Percentiles rank a stretch among this genome's conserved stretches.
These are phyloP conservation scores for Drosophila mimica DNA, from an alignment of 2,888 invertebrate species.

Conservation along the genomic window DNA sequence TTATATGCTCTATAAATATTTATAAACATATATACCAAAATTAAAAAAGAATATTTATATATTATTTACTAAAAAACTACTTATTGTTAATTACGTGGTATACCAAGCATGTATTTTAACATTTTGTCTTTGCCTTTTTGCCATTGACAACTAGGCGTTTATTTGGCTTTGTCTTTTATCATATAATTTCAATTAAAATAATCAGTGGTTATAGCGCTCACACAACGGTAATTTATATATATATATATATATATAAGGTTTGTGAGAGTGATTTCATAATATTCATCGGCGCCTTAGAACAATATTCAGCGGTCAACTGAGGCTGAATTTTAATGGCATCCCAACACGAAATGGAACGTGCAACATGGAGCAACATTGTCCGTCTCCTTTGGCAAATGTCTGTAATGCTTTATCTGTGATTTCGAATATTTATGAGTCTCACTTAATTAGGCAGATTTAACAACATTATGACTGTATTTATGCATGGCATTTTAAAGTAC, in stretches of 20 bases:
- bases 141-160: slow-evolving; percentile 72
- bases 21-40: neutral
- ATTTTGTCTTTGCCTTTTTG: slow-evolving; percentile 55
- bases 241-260: slow-evolving; percentile 48
- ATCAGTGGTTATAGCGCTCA: slow-evolving; percentile 56
- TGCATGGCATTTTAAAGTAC: slow-evolving; percentile 48
- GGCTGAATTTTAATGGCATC: slow-evolving; percentile 55
- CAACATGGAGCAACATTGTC: slow-evolving; percentile 37
- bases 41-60: neutral
- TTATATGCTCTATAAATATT: neutral
- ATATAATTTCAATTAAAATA: slow-evolving; percentile 71
- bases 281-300: slow-evolving; percentile 26
- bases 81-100: slow-evolving; percentile 15
- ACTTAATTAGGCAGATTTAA: slow-evolving; percentile 69
- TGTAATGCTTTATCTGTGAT: slow-evolving; percentile 67
- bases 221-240: slow-evolving; percentile 56
- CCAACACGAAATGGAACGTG: slow-evolving; percentile 72
- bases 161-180: slow-evolving; percentile 62
- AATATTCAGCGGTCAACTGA: slow-evolving; percentile 23
- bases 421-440: slow-evolving; percentile 69
- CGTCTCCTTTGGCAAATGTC: slow-evolving; percentile 31
- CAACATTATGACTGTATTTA: slow-evolving; percentile 64
- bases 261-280: slow-evolving; percentile 57
- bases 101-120: slow-evolving; percentile 33
- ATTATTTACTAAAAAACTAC: neutral